A percentile compares a stretch with the other conserved stretches of the same genome.
These are phyloP conservation scores for Camelus bactrianus DNA, from an alignment of 2,113 vertebrate species.

Conservation along the genomic window DNA sequence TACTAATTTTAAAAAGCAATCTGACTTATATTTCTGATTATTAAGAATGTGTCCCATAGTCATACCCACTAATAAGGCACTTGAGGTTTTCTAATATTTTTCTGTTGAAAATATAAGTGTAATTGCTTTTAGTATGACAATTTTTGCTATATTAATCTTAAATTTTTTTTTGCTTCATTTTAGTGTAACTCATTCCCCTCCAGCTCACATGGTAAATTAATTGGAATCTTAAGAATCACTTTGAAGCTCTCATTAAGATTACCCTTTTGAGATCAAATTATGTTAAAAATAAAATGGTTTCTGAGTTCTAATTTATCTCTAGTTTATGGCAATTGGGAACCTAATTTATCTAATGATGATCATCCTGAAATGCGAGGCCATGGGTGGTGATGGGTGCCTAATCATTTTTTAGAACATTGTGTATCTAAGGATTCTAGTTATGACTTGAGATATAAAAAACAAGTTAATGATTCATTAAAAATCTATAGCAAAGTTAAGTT, in stretches of 20 bases:
- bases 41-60: not conserved
- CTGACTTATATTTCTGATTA: not conserved
- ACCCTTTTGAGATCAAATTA: slow-evolving; percentile 74
- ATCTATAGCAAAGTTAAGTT: slow-evolving; percentile 9
- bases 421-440: slow-evolving; percentile 43
- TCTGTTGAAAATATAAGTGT: slow-evolving; percentile 21
- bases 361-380: not conserved
- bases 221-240: slow-evolving; percentile 65
- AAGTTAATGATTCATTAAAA: slow-evolving; percentile 48
- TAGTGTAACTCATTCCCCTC: slow-evolving; percentile 18
- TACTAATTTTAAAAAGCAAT: not conserved
- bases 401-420: slow-evolving; percentile 40
- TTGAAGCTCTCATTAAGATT: slow-evolving; percentile 64
- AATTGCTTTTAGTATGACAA: slow-evolving; percentile 39
- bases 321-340: slow-evolving; percentile 46
- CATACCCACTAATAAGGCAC: not conserved
- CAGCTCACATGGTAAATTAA: slow-evolving; percentile 65
- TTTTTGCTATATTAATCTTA: slow-evolving; percentile 55
- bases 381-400: not conserved
- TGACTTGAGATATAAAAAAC: not conserved
- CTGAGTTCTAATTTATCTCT: slow-evolving; percentile 68
- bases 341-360: slow-evolving; percentile 69
- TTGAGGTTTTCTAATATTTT: slow-evolving; percentile 15
- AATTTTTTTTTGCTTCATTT: slow-evolving; percentile 37
- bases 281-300: slow-evolving; percentile 71